Percentiles rank a stretch among this genome's conserved stretches.
Evolutionary conservation across 2,888 invertebrate genomes (phyloP).

Genomic region (Clepsis dumicolana): DNA sequence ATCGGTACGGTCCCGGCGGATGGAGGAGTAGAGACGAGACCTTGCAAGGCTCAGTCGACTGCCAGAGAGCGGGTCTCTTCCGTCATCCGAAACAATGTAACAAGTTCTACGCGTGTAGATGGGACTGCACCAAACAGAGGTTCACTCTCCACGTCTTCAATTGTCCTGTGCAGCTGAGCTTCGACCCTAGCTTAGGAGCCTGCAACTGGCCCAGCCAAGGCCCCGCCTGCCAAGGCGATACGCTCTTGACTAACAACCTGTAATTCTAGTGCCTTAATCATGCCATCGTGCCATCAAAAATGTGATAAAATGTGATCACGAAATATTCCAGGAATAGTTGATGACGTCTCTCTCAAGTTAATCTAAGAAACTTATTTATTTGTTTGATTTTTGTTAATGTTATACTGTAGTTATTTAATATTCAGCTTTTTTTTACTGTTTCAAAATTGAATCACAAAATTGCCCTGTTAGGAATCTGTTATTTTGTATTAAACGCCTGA

Average conservation of each 20-base stretch:
- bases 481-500: constrained; percentile 20
- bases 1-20: constrained; percentile 88
- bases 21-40: constrained; percentile 86
- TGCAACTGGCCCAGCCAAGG: constrained; percentile 94
- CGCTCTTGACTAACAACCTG: constrained; percentile 86
- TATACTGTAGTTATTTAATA: constrained; percentile 83
- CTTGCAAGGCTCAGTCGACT: constrained; percentile 87
- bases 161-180: constrained; percentile 92
- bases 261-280: constrained; percentile 58
- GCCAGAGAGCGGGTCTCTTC: constrained; percentile 87
- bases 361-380: constrained; percentile 78
- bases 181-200: constrained; percentile 90
- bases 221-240: constrained; percentile 91
- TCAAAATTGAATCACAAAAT: constrained; percentile 3
- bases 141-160: constrained; percentile 92
- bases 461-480: constrained; percentile 2
- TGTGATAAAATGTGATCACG: constrained; percentile 77
- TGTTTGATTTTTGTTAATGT: constrained; percentile 78
- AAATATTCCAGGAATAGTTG: constrained; percentile 57
- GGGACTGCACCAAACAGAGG: constrained; percentile 91
- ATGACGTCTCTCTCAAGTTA: constrained; percentile 71
- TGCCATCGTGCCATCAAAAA: constrained; percentile 80
- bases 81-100: constrained; percentile 92
- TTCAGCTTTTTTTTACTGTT: constrained; percentile 62
- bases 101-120: constrained; percentile 93